Evolutionary conservation across 2,888 invertebrate species (phyloP).

Genomic region (Seira musarum): DNA sequence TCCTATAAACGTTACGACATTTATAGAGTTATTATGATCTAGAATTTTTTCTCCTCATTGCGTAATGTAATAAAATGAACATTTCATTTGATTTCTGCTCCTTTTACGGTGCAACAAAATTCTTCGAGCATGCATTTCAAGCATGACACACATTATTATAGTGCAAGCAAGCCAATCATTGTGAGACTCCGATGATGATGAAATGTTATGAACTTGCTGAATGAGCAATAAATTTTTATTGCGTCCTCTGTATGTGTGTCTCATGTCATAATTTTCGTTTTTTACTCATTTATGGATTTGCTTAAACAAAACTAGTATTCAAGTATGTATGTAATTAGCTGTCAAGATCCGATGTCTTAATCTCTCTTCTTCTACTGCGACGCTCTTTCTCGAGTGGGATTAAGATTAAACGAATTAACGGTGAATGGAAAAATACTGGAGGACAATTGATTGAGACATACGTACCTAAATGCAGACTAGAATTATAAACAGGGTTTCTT

Average conservation of each 20-base stretch:
- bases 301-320: background rate
- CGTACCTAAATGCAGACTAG: background rate
- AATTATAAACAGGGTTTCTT: background rate
- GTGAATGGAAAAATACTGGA: slow-evolving; percentile 12
- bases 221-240: background rate
- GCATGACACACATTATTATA: too few species aligned
- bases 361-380: background rate
- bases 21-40: too few species aligned
- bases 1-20: too few species aligned
- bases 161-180: too few species aligned
- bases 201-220: too few species aligned
- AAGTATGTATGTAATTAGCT: background rate
- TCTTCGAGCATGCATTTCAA: too few species aligned
- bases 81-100: too few species aligned
- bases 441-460: slow-evolving; percentile 6
- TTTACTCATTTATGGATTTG: background rate
- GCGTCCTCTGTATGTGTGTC: background rate
- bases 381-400: background rate
- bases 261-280: background rate
- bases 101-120: too few species aligned
- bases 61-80: too few species aligned
- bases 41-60: too few species aligned
- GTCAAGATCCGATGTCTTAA: background rate
- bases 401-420: background rate
- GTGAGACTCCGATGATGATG: too few species aligned